Conservation (phyloP, 37 sponge, comb jelly and placozoan genomes). For the Cliona cf. orientalis region DNA sequence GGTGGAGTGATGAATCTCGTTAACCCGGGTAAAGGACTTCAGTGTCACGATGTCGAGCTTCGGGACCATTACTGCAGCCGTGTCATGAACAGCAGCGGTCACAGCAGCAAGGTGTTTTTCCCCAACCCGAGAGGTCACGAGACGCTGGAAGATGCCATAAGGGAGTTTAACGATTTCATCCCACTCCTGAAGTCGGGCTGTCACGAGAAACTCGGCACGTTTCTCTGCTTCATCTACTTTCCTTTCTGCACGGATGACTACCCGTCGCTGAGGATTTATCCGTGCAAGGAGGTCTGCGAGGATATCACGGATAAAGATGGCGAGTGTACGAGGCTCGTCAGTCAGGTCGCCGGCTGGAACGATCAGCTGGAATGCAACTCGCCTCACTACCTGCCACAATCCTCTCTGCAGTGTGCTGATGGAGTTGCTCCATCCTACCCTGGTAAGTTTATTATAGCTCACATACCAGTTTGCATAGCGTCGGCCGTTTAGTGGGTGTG, state of each 20-base stretch:
- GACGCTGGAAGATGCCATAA: neutral
- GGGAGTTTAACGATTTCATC: neutral
- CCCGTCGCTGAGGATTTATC: neutral
- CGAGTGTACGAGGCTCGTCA: slow-evolving; percentile 4
- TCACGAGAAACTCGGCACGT: slow-evolving; percentile 3
- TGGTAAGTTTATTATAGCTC: too few relatives aligned
- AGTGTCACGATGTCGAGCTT: too few relatives aligned
- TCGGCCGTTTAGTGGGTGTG: too few relatives aligned
- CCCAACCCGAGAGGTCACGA: slow-evolving; percentile 1
- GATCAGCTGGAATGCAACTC: too few relatives aligned
- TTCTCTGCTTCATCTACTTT: slow-evolving; percentile 56
- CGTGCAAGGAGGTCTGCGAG: slow-evolving; percentile 3
- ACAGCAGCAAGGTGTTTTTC: neutral
- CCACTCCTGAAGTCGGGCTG: slow-evolving; percentile 13
- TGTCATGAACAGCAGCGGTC: neutral
- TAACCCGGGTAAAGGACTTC: too few relatives aligned
- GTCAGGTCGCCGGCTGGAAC: too few relatives aligned
- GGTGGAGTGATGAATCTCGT: too few relatives aligned
- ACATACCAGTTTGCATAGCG: too few relatives aligned
- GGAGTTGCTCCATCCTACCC: too few relatives aligned
- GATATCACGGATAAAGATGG: neutral
- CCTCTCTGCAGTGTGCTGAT: too few relatives aligned
- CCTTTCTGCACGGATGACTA: slow-evolving; percentile 9
- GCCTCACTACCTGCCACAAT: too few relatives aligned
- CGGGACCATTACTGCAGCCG: too few relatives aligned